A percentile compares a stretch with the other conserved stretches of the same genome.
Conservation (phyloP, 1,140 invertebrate genomes). For the Pseudachorutes palmiensis region DNA sequence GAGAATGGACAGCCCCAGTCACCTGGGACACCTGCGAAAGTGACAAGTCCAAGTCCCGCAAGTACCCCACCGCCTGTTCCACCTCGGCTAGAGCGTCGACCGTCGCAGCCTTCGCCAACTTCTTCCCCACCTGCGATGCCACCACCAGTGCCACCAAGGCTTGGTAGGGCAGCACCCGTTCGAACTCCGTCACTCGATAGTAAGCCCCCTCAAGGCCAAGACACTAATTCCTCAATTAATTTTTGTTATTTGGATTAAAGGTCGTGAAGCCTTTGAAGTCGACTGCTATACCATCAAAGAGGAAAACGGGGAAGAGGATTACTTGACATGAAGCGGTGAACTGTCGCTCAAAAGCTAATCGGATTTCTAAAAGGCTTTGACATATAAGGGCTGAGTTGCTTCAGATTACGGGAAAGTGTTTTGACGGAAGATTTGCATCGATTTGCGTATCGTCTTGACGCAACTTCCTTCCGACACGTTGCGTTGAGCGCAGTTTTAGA, state of each 20-base stretch:
- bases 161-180: slow-evolving; percentile 36
- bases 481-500: too few species aligned
- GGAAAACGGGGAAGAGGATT: slow-evolving; percentile 38
- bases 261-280: slow-evolving; percentile 37
- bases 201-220: slow-evolving; percentile 12
- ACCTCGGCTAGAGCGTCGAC: slow-evolving; percentile 33
- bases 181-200: slow-evolving; percentile 37
- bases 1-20: background rate
- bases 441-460: too few species aligned
- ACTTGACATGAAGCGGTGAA: slow-evolving; percentile 27
- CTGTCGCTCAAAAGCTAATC: background rate
- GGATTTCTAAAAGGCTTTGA: too few species aligned
- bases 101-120: slow-evolving; percentile 33
- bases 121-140: slow-evolving; percentile 34
- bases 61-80: slow-evolving; percentile 35
- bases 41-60: slow-evolving; percentile 25
- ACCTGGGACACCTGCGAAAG: slow-evolving; percentile 35
- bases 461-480: too few species aligned
- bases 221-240: slow-evolving; percentile 3
- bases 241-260: slow-evolving; percentile 22
- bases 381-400: too few species aligned
- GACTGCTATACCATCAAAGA: slow-evolving; percentile 39
- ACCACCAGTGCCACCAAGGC: slow-evolving; percentile 34
- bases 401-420: too few species aligned
- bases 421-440: too few species aligned